Conservation (phyloP, 92 coral and sea anemone species). For the Umimayanthus kanabou region DNA sequence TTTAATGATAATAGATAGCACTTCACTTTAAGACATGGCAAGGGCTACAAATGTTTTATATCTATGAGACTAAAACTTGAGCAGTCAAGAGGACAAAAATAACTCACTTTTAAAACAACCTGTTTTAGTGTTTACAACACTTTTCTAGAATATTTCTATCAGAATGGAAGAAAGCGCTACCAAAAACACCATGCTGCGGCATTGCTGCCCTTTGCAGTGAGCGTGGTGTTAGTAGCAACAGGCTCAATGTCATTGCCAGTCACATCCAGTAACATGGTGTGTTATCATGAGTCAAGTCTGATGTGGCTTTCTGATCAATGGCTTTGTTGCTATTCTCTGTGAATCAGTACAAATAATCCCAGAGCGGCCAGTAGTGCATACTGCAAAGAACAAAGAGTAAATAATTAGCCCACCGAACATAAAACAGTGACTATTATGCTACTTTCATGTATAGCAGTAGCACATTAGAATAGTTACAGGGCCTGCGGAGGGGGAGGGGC, state of each 20-base stretch:
- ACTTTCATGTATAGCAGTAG: too few species aligned
- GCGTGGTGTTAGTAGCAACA: not conserved
- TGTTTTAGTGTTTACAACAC: not conserved
- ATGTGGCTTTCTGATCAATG: not conserved
- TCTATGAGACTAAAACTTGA: not conserved
- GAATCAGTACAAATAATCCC: slow-evolving; percentile 21
- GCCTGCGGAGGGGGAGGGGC: too few species aligned
- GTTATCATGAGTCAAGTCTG: not conserved
- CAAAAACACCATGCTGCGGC: not conserved
- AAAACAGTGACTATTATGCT: too few species aligned
- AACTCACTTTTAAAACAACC: not conserved
- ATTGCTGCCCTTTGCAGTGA: not conserved
- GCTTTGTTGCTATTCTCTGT: slow-evolving; percentile 6
- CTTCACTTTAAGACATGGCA: too few species aligned
- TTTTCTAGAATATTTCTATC: not conserved
- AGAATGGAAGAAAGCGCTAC: not conserved
- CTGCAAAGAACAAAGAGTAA: not conserved
- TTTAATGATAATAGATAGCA: too few species aligned
- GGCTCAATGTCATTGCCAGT: not conserved
- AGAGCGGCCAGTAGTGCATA: slow-evolving; percentile 11
- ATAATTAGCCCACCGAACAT: too few species aligned
- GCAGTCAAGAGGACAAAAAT: not conserved
- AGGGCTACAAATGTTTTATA: not conserved
- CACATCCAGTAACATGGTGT: not conserved
- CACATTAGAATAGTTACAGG: too few species aligned